Percentiles rank a stretch among this genome's conserved stretches.
Evolutionary conservation across 2,888 invertebrate species (phyloP).

Genomic region (Rhaphigaster nebulosa): DNA sequence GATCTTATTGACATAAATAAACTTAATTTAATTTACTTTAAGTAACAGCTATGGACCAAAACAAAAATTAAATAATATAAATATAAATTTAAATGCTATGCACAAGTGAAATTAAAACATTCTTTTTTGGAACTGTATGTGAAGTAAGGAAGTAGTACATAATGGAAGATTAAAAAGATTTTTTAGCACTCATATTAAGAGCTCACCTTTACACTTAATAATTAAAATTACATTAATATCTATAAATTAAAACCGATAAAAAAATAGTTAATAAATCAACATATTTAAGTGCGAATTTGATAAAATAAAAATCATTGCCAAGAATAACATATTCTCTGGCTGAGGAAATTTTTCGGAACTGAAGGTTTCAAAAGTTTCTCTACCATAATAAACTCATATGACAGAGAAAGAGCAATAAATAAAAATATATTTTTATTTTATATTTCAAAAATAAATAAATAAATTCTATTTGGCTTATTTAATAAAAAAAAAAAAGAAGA

Average conservation of each 20-base stretch:
- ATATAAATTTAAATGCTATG: neutral
- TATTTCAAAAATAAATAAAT: neutral
- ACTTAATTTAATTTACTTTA: neutral
- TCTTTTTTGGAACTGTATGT: neutral
- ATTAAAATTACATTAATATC: neutral
- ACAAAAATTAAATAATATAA: neutral
- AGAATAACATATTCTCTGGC: neutral
- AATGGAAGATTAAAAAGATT: conserved; percentile 36
- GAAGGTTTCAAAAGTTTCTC: conserved; percentile 23
- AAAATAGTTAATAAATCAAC: too few relatives aligned
- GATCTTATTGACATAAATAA: neutral
- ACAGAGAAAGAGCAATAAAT: neutral
- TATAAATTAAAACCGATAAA: neutral
- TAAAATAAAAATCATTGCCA: neutral
- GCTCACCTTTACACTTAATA: neutral
- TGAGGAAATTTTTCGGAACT: neutral
- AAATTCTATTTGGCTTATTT: too few relatives aligned
- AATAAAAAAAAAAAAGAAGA: too few relatives aligned
- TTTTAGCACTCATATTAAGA: neutral
- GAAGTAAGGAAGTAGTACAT: neutral
- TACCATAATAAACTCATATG: neutral
- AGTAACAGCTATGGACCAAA: neutral
- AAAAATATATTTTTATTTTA: neutral
- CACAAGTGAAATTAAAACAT: neutral
- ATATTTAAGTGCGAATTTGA: neutral